Percentiles rank a stretch among this genome's conserved stretches.
These are phyloP conservation scores for Gymnoscopelus braueri DNA, from an alignment of 2,797 vertebrate genomes.

Conservation along the genomic window DNA sequence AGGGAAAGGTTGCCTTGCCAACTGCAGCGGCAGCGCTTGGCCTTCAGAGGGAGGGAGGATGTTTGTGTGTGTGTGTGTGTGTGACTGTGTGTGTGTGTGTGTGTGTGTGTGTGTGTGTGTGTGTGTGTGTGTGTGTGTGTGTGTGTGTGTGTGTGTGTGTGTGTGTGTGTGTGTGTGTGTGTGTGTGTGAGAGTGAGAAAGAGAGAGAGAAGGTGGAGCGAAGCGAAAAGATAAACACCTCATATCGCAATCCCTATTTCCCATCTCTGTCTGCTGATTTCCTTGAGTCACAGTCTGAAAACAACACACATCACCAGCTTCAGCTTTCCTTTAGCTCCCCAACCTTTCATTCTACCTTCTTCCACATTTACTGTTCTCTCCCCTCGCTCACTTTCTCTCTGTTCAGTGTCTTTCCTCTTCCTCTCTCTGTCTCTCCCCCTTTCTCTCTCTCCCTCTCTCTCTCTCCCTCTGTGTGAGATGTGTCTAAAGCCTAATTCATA, in stretches of 20 bases:
- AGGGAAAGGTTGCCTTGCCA: conserved; percentile 60
- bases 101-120: conserved; percentile 8
- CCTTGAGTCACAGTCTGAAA: conserved; percentile 30
- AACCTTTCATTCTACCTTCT: conserved; percentile 21
- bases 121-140: not conserved
- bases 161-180: not conserved
- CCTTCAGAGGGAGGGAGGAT: conserved; percentile 47
- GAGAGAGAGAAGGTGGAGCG: conserved; percentile 6
- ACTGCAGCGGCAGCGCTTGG: conserved; percentile 55
- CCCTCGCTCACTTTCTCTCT: conserved; percentile 24
- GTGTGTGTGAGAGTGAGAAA: not conserved
- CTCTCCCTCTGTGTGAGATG: conserved; percentile 11
- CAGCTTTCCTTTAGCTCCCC: conserved; percentile 32
- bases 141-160: not conserved
- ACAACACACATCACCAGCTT: conserved; percentile 1
- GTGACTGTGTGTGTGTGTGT: conserved; percentile 20
- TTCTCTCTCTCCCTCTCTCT: not conserved
- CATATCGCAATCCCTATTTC: conserved; percentile 42
- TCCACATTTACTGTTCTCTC: conserved; percentile 29
- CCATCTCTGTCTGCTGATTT: conserved; percentile 50
- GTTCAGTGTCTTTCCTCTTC: not conserved
- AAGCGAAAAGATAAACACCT: conserved; percentile 49
- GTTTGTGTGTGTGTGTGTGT: conserved; percentile 6
- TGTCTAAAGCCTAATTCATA: conserved; percentile 22
- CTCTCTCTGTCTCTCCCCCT: conserved; percentile 9